Evolutionary conservation across 2,888 invertebrate genomes (phyloP).

Genomic region (Campoplex nolae): DNA sequence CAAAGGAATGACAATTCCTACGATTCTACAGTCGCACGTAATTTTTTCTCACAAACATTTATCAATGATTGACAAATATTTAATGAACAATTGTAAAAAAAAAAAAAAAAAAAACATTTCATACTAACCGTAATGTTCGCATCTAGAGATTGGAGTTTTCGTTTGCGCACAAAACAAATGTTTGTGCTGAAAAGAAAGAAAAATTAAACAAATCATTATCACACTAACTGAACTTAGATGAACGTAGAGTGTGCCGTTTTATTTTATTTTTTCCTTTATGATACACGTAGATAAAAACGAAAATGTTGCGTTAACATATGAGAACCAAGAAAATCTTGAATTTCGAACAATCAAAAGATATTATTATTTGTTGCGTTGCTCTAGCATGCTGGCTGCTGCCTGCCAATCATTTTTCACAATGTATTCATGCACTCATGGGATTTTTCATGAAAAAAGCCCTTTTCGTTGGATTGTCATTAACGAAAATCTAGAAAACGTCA

Average conservation of each 20-base stretch:
- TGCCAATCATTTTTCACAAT: slow-evolving; percentile 79
- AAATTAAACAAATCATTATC: slow-evolving; percentile 24
- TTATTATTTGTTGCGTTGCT: slow-evolving; percentile 82
- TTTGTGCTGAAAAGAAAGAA: slow-evolving; percentile 27
- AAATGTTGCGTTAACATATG: slow-evolving; percentile 25
- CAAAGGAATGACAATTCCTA: background rate
- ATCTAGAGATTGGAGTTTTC: slow-evolving; percentile 37
- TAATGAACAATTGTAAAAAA: background rate
- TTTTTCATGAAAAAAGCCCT: background rate
- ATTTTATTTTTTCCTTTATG: slow-evolving; percentile 26
- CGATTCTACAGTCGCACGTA: background rate
- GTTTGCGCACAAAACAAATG: slow-evolving; percentile 20
- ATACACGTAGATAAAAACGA: slow-evolving; percentile 58
- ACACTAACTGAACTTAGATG: slow-evolving; percentile 54
- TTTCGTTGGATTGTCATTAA: background rate
- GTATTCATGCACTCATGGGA: slow-evolving; percentile 60
- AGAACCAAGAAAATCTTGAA: slow-evolving; percentile 18
- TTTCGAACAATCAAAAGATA: slow-evolving; percentile 68
- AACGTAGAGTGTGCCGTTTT: slow-evolving; percentile 56
- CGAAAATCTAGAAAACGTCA: background rate
- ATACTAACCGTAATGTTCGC: slow-evolving; percentile 25
- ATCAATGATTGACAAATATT: background rate
- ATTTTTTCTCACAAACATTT: background rate
- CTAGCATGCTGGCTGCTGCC: slow-evolving; percentile 84
- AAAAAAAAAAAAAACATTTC: background rate